Base-by-base conservation (phyloP, 2,113 vertebrate species). In the Xenopus laevis region DNA sequence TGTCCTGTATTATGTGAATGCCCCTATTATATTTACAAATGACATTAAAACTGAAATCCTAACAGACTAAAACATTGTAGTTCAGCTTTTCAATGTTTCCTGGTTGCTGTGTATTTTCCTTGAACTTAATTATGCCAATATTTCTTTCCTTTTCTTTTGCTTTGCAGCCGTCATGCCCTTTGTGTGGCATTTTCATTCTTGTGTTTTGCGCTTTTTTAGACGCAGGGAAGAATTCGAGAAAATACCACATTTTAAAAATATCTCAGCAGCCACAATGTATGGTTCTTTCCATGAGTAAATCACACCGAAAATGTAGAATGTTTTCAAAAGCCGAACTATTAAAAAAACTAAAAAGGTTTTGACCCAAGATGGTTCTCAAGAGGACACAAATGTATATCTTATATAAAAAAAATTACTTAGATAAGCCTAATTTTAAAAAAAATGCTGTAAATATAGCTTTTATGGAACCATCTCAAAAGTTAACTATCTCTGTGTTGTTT, bases 1-100 rank as follows among this genome's bases (percentile, higher is more conserved):
- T 13, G 47, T 10, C 47, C 91, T 92, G 92, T 95, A 92, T 93
- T 94, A 93, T 94, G 92, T 95, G 93, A 95, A 94, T 92, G 92
- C 95, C 94, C 93, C 95, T 90, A 91, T 91, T 93, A 93, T 96
- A 94, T 98, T 91, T 91, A 92, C 92, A 96, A 93, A 97, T 98
- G 96, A 97, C 97, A 98, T 96, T 91, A 94, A 94, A 96, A 96
- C 93, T 98, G 93, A 96, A 98, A 95, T 94, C 96, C 93, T 95
- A 96, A 95, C 94, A 89, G 93, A 91, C 87, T 92, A 89, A 86
- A 79, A 87, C 18, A 86, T 40, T 40, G 33, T 40, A 40, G 33
- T 93, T 94, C 91, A 92, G 92, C 93, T 93, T 94, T 88, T 92
- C 89, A 92, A 85, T 93, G 94, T 95, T 96, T 93, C 93, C 94